Conservation (phyloP, 92 coral and sea anemone genomes). For the Epizoanthus scotinus region DNA sequence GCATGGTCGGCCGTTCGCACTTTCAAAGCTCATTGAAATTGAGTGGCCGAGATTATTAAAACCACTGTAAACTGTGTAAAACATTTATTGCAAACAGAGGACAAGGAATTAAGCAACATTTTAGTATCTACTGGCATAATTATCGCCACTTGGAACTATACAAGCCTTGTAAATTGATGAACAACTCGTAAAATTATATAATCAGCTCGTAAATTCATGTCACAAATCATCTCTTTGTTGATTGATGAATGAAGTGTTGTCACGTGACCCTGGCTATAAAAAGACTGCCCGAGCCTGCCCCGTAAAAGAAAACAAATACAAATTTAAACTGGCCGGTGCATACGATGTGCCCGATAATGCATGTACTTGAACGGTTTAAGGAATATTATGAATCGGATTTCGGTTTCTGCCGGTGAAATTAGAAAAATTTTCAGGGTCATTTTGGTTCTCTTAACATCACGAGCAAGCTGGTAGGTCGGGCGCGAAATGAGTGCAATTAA, state of each 20-base stretch:
- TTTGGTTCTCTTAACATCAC: not conserved
- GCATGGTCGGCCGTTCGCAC: not conserved
- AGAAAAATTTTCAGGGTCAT: not conserved
- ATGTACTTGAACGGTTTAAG: constrained; percentile 8
- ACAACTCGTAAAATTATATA: not conserved
- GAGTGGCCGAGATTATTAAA: not conserved
- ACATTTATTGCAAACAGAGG: not conserved
- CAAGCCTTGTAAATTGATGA: not conserved
- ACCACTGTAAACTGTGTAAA: not conserved
- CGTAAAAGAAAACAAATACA: constrained; percentile 30
- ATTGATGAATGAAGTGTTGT: constrained; percentile 18
- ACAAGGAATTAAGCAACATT: not conserved
- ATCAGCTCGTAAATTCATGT: constrained; percentile 5
- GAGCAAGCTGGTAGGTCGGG: not conserved
- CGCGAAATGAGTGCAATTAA: not conserved
- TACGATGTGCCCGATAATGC: constrained; percentile 30
- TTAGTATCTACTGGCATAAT: not conserved
- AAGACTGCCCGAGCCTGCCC: constrained; percentile 21
- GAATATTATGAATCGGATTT: constrained; percentile 41
- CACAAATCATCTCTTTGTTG: not conserved
- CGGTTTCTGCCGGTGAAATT: constrained; percentile 14
- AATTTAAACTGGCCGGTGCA: constrained; percentile 33
- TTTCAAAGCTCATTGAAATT: not conserved
- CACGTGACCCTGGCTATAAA: constrained; percentile 31
- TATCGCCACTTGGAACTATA: not conserved